Evolutionary conservation across 2,113 vertebrate genomes (phyloP).

Genomic region (Ahaetulla prasina): DNA sequence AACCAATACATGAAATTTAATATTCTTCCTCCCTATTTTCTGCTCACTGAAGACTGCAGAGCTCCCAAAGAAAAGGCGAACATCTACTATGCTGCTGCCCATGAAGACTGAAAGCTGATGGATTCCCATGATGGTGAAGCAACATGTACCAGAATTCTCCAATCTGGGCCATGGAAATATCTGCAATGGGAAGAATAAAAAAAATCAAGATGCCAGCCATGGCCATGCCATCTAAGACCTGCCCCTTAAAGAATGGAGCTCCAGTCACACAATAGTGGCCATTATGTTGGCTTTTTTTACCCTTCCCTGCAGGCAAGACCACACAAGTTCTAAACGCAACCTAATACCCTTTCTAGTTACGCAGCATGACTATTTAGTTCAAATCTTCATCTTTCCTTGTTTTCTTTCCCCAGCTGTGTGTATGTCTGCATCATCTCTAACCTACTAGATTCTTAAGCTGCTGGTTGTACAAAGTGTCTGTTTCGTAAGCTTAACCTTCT

Average conservation of each 20-base stretch:
- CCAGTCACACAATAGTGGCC: not conserved
- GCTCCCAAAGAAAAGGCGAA: not conserved
- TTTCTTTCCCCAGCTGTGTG: not conserved
- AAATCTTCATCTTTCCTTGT: not conserved
- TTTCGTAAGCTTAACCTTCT: not conserved
- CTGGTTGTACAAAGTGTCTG: not conserved
- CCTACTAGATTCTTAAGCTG: not conserved
- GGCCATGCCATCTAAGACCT: not conserved
- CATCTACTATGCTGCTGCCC: not conserved
- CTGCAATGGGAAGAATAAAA: not conserved
- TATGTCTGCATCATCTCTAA: not conserved
- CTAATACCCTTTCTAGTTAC: not conserved
- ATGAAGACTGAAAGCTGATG: not conserved
- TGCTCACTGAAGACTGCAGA: not conserved
- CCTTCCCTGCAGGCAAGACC: not conserved
- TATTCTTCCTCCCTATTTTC: not conserved
- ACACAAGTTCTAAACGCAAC: not conserved
- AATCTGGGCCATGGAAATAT: not conserved
- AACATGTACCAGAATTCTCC: not conserved
- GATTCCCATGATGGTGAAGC: not conserved
- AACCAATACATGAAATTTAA: not conserved
- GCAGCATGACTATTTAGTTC: not conserved
- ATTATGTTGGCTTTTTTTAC: not conserved
- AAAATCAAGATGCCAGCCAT: not conserved
- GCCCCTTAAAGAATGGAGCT: not conserved